phyloP scores from a whole-genome alignment of 1,140 invertebrate species.

The Apis laboriosa region DNA sequence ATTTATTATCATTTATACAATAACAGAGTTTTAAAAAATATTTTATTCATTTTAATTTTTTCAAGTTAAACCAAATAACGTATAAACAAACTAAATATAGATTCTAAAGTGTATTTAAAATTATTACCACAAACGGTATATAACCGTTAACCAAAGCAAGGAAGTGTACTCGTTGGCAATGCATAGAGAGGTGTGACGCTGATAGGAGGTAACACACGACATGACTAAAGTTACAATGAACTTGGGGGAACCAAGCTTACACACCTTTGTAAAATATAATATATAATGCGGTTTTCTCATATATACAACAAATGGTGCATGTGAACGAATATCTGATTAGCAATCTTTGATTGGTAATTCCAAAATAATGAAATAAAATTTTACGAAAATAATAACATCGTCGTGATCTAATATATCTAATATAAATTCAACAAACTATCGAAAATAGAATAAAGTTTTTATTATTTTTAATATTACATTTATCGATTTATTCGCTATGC shows the following conservation, averaged over 20 bases:
- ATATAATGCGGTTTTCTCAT: slow-evolving; percentile 24
- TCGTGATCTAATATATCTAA: too few relatives aligned
- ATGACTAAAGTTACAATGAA: slow-evolving; percentile 52
- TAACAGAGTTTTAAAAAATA: neutral
- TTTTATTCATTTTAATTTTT: neutral
- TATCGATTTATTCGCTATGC: neutral
- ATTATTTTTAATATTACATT: neutral
- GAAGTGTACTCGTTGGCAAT: slow-evolving; percentile 16
- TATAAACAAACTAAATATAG: neutral
- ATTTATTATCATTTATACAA: neutral
- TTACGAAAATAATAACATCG: too few relatives aligned
- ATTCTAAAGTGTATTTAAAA: slow-evolving; percentile 8
- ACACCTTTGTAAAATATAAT: neutral
- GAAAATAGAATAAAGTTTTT: too few relatives aligned
- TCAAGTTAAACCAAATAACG: neutral
- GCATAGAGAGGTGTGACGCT: slow-evolving; percentile 41
- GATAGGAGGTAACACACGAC: slow-evolving; percentile 33
- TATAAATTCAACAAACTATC: too few relatives aligned
- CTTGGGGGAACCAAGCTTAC: slow-evolving; percentile 38
- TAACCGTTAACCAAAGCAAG: slow-evolving; percentile 24
- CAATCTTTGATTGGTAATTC: too few relatives aligned
- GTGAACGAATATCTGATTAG: neutral
- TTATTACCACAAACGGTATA: slow-evolving; percentile 29
- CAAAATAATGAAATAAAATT: too few relatives aligned
- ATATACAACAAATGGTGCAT: neutral